Base-by-base conservation (phyloP, 2,113 vertebrate species). In the Drymodes brunneopygia region DNA sequence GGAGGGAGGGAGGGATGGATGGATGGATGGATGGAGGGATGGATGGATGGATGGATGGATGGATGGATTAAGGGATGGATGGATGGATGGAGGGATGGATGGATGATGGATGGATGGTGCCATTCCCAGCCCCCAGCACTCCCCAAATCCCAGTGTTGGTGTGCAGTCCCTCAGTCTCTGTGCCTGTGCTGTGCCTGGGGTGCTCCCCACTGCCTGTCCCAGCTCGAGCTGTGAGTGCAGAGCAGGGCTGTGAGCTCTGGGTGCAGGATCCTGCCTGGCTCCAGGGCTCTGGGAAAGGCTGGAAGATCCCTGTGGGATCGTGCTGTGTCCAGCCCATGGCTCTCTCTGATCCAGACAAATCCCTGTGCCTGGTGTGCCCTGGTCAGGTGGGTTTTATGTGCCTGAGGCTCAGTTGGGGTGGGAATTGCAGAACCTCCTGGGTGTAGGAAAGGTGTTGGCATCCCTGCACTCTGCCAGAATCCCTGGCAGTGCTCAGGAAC, bases 231-330 rank as follows among this genome's bases (percentile, higher is more conserved):
- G 36, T 8, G 35, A 50, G 40, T 23, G 33, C 74, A 33, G 23
- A 71, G 88, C 79, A 67, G 19, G 36, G 67, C 0, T 56, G n/a
- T 11, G 38, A 48, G n/a, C 48, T 3, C 48, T n/a, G 19, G 29
- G 12, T 33, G 16, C 35, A 3, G 3, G 0, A 0, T 17, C 56
- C 11, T 38, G 38, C 38, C 38, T 1, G 6, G 42, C 35, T 50
- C 61, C 45, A 27, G 40, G 47, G 61, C 66, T 90, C 28, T 80
- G 79, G 66, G 38, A 35, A 56, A 31, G 14, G 28, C 75, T 92
- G 83, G 12, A 27, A 31, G 27, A 19, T 70, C 45, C 35, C 50
- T 45, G 22, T 11, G 12, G n/a, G 42, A 6, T 14, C 1, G 1
- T 44, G 29, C 77, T 11, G 5, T 16, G 15, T 16, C 71, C 53